Percentiles rank a stretch among this genome's conserved stretches.
Conservation (phyloP, 2,888 invertebrate species). For the Anaspis maculata region DNA sequence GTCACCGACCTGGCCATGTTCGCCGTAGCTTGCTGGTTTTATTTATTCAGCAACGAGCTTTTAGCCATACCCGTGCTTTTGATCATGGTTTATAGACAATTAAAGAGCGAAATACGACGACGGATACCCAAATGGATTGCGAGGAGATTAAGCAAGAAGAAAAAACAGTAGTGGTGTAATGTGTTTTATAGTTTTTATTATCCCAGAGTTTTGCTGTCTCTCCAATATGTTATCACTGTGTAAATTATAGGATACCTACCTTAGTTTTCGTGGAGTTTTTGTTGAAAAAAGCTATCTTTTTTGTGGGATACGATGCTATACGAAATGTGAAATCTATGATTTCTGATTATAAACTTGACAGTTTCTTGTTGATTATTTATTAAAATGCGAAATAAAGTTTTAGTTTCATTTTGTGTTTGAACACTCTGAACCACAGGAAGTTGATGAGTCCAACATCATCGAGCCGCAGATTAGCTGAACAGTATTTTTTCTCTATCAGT, state of each 20-base stretch:
- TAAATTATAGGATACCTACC: not conserved
- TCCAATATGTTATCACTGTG: not conserved
- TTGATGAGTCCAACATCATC: too few relatives aligned
- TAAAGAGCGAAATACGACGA: constrained; percentile 54
- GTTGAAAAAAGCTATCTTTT: not conserved
- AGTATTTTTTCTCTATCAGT: too few relatives aligned
- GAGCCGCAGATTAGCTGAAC: too few relatives aligned
- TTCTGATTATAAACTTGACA: too few relatives aligned
- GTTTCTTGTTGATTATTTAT: too few relatives aligned
- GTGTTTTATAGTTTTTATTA: constrained; percentile 1
- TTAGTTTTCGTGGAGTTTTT: not conserved
- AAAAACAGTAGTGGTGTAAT: constrained; percentile 4
- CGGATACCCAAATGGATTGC: constrained; percentile 27
- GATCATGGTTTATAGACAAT: constrained; percentile 67
- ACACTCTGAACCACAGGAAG: too few relatives aligned
- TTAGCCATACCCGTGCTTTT: constrained; percentile 71
- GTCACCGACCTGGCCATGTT: constrained; percentile 67
- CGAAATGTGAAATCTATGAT: constrained; percentile 14
- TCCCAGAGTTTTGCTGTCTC: not conserved
- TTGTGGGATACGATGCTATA: constrained; percentile 6
- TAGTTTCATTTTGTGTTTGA: too few relatives aligned
- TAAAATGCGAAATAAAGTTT: too few relatives aligned
- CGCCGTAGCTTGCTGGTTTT: constrained; percentile 70
- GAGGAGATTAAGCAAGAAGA: constrained; percentile 14
- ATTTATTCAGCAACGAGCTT: constrained; percentile 70